phyloP scores from a whole-genome alignment of 2,888 invertebrate species.

The Polymixis flavicincta region DNA sequence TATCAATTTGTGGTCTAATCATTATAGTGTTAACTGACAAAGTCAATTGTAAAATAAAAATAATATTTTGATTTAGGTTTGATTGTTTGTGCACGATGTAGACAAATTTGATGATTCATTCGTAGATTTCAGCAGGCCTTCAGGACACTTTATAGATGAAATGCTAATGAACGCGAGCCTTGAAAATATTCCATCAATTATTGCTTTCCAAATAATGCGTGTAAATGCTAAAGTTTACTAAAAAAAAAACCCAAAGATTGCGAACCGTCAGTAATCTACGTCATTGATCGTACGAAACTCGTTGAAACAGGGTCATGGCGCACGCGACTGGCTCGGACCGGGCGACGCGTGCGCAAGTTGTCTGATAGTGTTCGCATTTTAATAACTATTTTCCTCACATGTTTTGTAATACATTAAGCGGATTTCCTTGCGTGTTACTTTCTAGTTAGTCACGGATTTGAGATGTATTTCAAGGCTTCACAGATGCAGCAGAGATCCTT shows the following conservation, averaged over 20 bases:
- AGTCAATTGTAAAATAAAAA: background rate
- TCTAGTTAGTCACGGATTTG: constrained; percentile 38
- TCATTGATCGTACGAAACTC: constrained; percentile 47
- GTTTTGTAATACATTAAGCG: constrained; percentile 44
- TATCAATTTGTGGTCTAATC: background rate
- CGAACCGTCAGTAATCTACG: constrained; percentile 45
- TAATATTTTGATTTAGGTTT: too few species aligned
- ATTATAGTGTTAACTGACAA: background rate
- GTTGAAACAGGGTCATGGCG: constrained; percentile 57
- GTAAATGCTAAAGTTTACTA: constrained; percentile 21
- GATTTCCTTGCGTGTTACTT: constrained; percentile 55
- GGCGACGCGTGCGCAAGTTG: constrained; percentile 50
- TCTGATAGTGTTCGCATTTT: constrained; percentile 18
- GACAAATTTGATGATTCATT: background rate
- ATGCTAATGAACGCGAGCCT: background rate
- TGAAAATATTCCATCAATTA: constrained; percentile 1
- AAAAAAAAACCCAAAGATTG: constrained; percentile 46
- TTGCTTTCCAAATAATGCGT: constrained; percentile 38
- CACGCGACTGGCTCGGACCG: background rate
- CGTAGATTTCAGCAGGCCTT: background rate
- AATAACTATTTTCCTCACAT: constrained; percentile 34
- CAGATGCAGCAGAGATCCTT: too few species aligned
- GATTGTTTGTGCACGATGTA: background rate
- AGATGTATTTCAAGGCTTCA: constrained; percentile 22
- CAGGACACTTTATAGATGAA: background rate